A percentile compares a stretch with the other conserved stretches of the same genome.
Conservation (phyloP, 2,797 vertebrate genomes). For the Carapus acus region DNA sequence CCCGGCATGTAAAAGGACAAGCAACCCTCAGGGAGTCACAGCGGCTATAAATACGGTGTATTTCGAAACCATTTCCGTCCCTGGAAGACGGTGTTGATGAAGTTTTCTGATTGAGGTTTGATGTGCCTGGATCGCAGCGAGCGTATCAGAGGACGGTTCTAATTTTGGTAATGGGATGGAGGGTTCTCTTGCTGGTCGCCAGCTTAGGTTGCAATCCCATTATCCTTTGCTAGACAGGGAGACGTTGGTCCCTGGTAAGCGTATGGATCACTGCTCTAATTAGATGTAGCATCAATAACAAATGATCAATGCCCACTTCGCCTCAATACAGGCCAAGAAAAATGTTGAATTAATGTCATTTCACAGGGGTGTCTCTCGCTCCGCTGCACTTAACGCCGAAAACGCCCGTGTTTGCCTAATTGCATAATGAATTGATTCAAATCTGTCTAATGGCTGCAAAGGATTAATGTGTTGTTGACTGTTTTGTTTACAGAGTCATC, state of each 20-base stretch:
- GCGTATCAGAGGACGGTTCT: slow-evolving; percentile 29
- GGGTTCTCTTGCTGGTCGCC: slow-evolving; percentile 23
- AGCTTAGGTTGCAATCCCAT: slow-evolving; percentile 23
- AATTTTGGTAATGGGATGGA: slow-evolving; percentile 36
- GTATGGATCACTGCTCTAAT: slow-evolving; percentile 37
- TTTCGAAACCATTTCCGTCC: slow-evolving; percentile 1
- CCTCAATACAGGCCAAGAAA: too few relatives aligned
- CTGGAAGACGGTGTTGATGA: slow-evolving; percentile 10
- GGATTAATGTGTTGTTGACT: too few relatives aligned
- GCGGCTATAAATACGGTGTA: not conserved
- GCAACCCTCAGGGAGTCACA: slow-evolving; percentile 6
- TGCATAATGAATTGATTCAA: too few relatives aligned
- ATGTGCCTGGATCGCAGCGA: not conserved
- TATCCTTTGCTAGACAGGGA: slow-evolving; percentile 12
- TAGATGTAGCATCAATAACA: slow-evolving; percentile 23
- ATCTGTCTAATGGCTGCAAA: too few relatives aligned
- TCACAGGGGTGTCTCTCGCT: too few relatives aligned
- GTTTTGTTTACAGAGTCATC: not conserved
- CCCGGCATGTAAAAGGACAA: slow-evolving; percentile 25
- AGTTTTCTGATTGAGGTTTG: slow-evolving; percentile 5
- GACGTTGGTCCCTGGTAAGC: slow-evolving; percentile 30
- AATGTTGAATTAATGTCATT: too few relatives aligned
- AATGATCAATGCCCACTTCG: too few relatives aligned
- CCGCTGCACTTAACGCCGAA: too few relatives aligned
- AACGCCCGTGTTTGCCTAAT: too few relatives aligned